Conservation (phyloP, 2,888 invertebrate species). For the Meteorus cinctellus region DNA sequence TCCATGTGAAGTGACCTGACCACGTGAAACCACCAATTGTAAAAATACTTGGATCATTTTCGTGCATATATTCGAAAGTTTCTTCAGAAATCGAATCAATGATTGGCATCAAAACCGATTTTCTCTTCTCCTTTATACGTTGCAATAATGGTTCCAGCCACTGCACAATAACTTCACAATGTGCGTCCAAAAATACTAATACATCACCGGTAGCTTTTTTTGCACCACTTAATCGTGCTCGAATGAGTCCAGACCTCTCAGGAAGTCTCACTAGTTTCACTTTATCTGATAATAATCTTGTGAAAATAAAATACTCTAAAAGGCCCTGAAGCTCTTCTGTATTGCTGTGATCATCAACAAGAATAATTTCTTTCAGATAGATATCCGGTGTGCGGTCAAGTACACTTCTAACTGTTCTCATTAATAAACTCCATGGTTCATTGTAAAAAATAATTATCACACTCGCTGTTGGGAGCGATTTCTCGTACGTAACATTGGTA, state of each 20-base stretch:
- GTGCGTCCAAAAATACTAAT: slow-evolving; percentile 91
- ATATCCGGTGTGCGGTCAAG: slow-evolving; percentile 82
- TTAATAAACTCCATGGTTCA: slow-evolving; percentile 89
- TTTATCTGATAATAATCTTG: slow-evolving; percentile 79
- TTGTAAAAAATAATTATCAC: slow-evolving; percentile 93
- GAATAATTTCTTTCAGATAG: slow-evolving; percentile 91
- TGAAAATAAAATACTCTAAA: slow-evolving; percentile 87
- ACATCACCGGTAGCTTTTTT: slow-evolving; percentile 86
- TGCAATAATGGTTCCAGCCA: slow-evolving; percentile 94
- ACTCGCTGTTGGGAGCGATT: slow-evolving; percentile 80
- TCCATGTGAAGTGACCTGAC: slow-evolving; percentile 96
- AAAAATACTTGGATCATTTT: slow-evolving; percentile 67
- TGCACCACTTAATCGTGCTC: slow-evolving; percentile 93
- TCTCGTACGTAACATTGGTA: slow-evolving; percentile 77
- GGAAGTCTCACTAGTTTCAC: slow-evolving; percentile 85
- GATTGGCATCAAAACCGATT: slow-evolving; percentile 91
- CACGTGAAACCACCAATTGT: slow-evolving; percentile 90
- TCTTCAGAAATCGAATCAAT: slow-evolving; percentile 94
- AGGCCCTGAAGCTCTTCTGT: slow-evolving; percentile 81
- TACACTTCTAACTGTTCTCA: slow-evolving; percentile 93
- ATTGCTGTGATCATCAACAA: slow-evolving; percentile 96
- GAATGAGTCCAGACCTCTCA: slow-evolving; percentile 87
- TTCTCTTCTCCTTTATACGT: slow-evolving; percentile 86
- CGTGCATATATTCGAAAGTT: slow-evolving; percentile 81
- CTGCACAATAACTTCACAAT: slow-evolving; percentile 87